Conservation (phyloP, 2,888 invertebrate genomes). For the Masnerella sp. region DNA sequence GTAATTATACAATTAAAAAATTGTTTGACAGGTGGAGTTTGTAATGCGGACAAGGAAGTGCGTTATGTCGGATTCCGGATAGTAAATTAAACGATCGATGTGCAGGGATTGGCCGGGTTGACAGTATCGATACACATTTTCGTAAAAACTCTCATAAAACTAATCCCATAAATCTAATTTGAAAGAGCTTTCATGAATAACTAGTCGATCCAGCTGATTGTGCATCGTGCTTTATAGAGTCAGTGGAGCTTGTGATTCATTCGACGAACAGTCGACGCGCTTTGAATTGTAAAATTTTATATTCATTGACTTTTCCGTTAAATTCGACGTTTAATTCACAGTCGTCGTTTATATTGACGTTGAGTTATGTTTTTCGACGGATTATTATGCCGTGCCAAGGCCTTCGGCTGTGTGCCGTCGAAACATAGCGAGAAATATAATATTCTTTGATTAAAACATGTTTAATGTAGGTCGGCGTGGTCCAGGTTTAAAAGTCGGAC, state of each 20-base stretch:
- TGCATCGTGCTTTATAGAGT: constrained; percentile 52
- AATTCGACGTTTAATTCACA: constrained; percentile 55
- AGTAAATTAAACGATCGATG: constrained; percentile 42
- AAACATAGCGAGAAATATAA: constrained; percentile 6
- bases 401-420: neutral
- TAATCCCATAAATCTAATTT: constrained; percentile 57
- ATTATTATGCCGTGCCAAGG: constrained; percentile 27
- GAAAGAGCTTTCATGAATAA: constrained; percentile 55
- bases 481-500: too few species aligned
- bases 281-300: constrained; percentile 60
- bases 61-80: constrained; percentile 16
- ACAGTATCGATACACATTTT: constrained; percentile 46
- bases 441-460: constrained; percentile 13
- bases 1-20: constrained; percentile 4
- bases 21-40: neutral
- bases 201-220: constrained; percentile 55
- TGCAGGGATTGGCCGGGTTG: constrained; percentile 20
- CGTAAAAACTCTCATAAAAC: constrained; percentile 49
- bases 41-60: constrained; percentile 4
- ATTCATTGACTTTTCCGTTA: constrained; percentile 60
- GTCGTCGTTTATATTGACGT: constrained; percentile 44
- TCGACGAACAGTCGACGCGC: constrained; percentile 55
- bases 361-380: constrained; percentile 45
- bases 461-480: too few species aligned
- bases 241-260: constrained; percentile 52